Evolutionary conservation across 2,113 vertebrate species (phyloP).

Genomic region (Ptyas mucosa): DNA sequence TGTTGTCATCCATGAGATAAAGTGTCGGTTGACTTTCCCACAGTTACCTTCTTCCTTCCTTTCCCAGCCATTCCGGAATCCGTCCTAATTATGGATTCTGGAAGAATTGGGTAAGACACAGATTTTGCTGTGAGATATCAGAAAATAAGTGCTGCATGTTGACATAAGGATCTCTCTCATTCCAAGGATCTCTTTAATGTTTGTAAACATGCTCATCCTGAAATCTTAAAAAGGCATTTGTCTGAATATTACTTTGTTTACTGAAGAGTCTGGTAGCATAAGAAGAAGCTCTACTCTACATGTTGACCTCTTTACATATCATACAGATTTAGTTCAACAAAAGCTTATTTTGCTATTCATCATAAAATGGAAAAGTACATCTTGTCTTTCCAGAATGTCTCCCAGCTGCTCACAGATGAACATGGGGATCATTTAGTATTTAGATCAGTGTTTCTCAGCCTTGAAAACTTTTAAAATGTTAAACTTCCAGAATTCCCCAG

Average conservation of each 20-base stretch:
- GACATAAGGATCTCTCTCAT: not conserved
- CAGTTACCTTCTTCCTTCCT: not conserved
- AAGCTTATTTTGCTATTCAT: not conserved
- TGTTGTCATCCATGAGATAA: not conserved
- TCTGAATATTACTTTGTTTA: not conserved
- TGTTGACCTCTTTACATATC: not conserved
- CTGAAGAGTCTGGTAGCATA: not conserved
- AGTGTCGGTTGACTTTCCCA: not conserved
- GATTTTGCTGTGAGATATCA: not conserved
- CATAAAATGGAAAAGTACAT: not conserved
- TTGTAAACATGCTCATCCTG: not conserved
- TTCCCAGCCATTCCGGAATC: not conserved
- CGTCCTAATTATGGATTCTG: not conserved
- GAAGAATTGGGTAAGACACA: not conserved
- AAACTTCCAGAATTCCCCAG: not conserved
- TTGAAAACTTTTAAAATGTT: not conserved
- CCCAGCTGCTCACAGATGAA: not conserved
- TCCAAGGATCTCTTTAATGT: not conserved
- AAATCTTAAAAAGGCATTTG: not conserved
- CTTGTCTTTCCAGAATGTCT: conserved; percentile 5
- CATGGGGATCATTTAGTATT: not conserved
- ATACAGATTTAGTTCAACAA: not conserved
- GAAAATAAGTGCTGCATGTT: not conserved
- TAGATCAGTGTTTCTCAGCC: not conserved
- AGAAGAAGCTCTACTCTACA: not conserved